Evolutionary conservation across 2,113 vertebrate species (phyloP).

Genomic region (Leptodactylus fuscus): DNA sequence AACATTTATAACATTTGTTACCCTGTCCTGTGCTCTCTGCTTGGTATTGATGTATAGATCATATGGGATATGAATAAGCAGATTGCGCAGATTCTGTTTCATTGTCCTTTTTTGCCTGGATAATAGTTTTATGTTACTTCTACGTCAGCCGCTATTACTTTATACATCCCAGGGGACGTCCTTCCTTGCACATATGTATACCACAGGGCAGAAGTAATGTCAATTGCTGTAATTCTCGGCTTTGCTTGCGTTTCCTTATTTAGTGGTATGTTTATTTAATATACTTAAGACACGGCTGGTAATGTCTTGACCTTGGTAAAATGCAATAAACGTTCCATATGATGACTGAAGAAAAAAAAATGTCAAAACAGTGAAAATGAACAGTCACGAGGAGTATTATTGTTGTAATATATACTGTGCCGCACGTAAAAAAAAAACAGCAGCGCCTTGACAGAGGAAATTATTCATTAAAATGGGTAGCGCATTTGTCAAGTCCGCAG

Average conservation of each 20-base stretch:
- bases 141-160: constrained; percentile 12
- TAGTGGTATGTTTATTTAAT: constrained; percentile 27
- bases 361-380: constrained; percentile 44
- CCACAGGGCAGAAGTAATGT: constrained; percentile 5
- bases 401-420: constrained; percentile 54
- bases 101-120: neutral
- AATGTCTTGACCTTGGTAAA: constrained; percentile 36
- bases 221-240: constrained; percentile 16
- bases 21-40: neutral
- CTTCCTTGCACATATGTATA: constrained; percentile 16
- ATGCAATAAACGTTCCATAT: neutral
- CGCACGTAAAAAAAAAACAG: constrained; percentile 5
- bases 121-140: constrained; percentile 24
- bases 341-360: constrained; percentile 30
- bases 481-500: constrained; percentile 35
- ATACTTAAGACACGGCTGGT: constrained; percentile 3
- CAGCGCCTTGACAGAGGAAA: constrained; percentile 48
- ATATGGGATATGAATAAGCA: constrained; percentile 26
- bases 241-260: constrained; percentile 30
- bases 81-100: constrained; percentile 14
- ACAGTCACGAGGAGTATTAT: constrained; percentile 38
- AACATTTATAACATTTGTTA: constrained; percentile 10
- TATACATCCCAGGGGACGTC: constrained; percentile 13
- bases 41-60: constrained; percentile 14
- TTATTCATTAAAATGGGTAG: constrained; percentile 52